Evolutionary conservation across 2,797 vertebrate genomes (phyloP), one percentile per base, ranked within the genome.

Genomic region (Poecilia gillii): DNA sequence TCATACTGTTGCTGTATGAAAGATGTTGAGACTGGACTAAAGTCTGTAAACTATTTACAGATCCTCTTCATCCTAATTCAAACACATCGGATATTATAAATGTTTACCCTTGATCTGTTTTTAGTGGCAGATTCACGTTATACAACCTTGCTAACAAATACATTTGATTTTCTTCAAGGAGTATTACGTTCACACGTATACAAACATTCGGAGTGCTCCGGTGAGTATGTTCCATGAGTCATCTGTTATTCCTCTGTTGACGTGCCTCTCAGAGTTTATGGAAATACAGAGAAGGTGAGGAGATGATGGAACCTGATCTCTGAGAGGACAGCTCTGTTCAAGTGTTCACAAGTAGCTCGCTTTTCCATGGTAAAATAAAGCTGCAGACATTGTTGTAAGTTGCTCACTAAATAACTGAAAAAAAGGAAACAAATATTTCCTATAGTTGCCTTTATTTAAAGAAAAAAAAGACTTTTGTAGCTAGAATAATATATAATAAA

Each of bases 61-160:
- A 90, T 89, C 71, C 70, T 70, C 73, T 89, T 91, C 74, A 1
- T 76, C 53, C 80, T 78, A 86, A 86, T 87, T 88, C 78, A 92
- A 92, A 92, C 89, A 94, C 87, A 87, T 79, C 82, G 76, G 88
- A 84, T 86, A 75, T 87, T 89, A 82, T 91, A 92, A 93, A 94
- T 94, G 87, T 94, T 94, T 94, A 85, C 75, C 85, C 80, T 78
- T 81, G 76, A 87, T 87, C 84, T 93, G 91, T 91, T 93, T 92
- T 90, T 91, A 88, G 85, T 91, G 90, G 89, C 89, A 86, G 79
- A 78, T 89, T 74, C 78, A 78, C 55, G 39, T 89, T 85, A 90
- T 81, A 90, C 91, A 92, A 36, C 68, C 80, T 87, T 82, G 73
- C 72, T 83, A 85, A 80, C 72, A 74, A 83, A 82, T 73, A 78